Evolutionary conservation across 1,140 invertebrate genomes (phyloP).

Genomic region (Zaprionus capensis): DNA sequence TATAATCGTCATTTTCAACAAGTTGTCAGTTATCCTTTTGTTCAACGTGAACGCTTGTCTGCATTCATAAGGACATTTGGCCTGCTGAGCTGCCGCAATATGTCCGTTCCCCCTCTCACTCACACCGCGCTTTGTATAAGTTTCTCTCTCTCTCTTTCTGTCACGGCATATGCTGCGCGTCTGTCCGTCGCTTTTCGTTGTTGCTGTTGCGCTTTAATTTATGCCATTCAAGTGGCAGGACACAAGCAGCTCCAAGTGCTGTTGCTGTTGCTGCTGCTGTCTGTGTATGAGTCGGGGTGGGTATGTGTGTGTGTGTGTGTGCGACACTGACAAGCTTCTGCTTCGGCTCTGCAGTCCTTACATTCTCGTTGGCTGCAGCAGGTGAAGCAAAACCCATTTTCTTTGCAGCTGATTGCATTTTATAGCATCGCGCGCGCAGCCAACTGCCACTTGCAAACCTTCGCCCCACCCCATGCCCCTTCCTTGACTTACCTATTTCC

Average conservation of each 20-base stretch:
- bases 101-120: constrained; percentile 7
- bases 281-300: neutral
- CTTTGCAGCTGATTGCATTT: constrained; percentile 81
- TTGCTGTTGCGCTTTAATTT: constrained; percentile 68
- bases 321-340: neutral
- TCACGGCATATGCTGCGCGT: constrained; percentile 23
- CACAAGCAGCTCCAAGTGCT: constrained; percentile 39
- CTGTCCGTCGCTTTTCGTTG: constrained; percentile 19
- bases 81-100: constrained; percentile 38
- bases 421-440: constrained; percentile 63
- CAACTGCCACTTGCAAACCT: constrained; percentile 36
- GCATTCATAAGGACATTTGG: constrained; percentile 37
- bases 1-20: constrained; percentile 44
- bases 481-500: constrained; percentile 25
- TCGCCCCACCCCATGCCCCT: constrained; percentile 31
- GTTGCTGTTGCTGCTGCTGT: constrained; percentile 32
- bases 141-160: neutral
- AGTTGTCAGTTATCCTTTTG: constrained; percentile 36
- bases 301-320: constrained; percentile 1
- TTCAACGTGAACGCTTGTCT: constrained; percentile 35
- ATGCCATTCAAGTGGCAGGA: constrained; percentile 54
- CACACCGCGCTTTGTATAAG: no score
- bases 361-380: constrained; percentile 47
- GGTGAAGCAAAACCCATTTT: constrained; percentile 71
- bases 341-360: neutral